Evolutionary conservation across 2,888 invertebrate genomes (phyloP).

Genomic region (Sminthurides aquaticus): DNA sequence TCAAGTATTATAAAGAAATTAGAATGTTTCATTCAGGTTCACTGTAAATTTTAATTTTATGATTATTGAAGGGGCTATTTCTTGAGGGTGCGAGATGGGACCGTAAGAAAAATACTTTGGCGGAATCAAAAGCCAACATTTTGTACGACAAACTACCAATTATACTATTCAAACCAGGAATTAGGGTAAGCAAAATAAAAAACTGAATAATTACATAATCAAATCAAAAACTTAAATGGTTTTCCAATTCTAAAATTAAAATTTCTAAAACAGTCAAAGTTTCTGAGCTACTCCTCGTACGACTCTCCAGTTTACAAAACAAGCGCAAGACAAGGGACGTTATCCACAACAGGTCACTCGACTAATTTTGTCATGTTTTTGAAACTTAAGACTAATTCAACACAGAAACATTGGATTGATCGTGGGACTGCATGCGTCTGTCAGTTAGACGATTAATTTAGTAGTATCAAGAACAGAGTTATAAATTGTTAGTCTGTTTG

Average conservation of each 20-base stretch:
- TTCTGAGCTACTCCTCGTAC: slow-evolving; percentile 56
- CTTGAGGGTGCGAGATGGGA: slow-evolving; percentile 60
- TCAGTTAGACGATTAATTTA: slow-evolving; percentile 66
- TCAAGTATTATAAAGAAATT: neutral
- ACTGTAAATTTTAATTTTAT: neutral
- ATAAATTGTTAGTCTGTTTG: too few relatives aligned
- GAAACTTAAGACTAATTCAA: slow-evolving; percentile 55
- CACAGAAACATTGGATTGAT: slow-evolving; percentile 69
- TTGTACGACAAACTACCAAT: slow-evolving; percentile 72
- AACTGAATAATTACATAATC: neutral
- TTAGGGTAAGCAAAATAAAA: slow-evolving; percentile 1
- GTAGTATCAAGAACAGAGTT: too few relatives aligned
- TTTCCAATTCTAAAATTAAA: neutral
- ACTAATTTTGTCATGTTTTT: slow-evolving; percentile 75
- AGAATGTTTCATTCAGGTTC: neutral
- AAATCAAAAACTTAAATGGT: neutral
- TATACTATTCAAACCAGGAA: slow-evolving; percentile 41
- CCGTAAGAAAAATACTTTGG: slow-evolving; percentile 57
- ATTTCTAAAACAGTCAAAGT: slow-evolving; percentile 46
- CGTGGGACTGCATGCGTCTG: slow-evolving; percentile 70
- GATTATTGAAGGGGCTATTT: neutral
- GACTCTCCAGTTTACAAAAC: slow-evolving; percentile 75
- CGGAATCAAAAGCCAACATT: slow-evolving; percentile 73
- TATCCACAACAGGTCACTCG: slow-evolving; percentile 76
- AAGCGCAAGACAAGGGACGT: slow-evolving; percentile 65